phyloP scores from a whole-genome alignment of 2,797 vertebrate species.

The Poecilia wingei region DNA sequence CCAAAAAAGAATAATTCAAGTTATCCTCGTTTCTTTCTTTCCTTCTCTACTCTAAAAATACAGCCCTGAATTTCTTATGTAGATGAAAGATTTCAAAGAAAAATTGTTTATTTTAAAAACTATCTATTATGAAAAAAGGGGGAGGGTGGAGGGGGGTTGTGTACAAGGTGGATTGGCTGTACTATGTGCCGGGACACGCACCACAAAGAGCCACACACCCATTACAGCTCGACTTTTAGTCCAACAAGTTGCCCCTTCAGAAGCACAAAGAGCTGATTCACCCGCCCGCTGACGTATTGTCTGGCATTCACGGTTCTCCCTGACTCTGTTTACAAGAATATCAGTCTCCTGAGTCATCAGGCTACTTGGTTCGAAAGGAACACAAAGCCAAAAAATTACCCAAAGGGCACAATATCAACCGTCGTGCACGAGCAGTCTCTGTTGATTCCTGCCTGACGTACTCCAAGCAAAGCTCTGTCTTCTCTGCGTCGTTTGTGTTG shows the following conservation, averaged over 20 bases:
- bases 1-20: no score
- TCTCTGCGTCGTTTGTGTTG: not conserved
- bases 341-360: conserved; percentile 67
- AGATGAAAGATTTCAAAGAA: not conserved
- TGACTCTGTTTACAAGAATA: conserved; percentile 69
- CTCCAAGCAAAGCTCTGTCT: conserved; percentile 14
- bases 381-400: conserved; percentile 33
- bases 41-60: not conserved
- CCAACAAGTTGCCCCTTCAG: conserved; percentile 33
- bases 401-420: conserved; percentile 19
- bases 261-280: conserved; percentile 75
- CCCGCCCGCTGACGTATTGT: conserved; percentile 66
- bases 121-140: not conserved
- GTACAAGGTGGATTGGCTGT: not conserved
- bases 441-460: not conserved
- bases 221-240: conserved; percentile 40
- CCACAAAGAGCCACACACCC: conserved; percentile 38
- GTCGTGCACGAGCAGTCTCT: conserved; percentile 7
- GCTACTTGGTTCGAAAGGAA: conserved; percentile 33
- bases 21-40: not conserved
- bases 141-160: not conserved
- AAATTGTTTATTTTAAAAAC: not conserved
- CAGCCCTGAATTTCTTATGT: not conserved
- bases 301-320: conserved; percentile 62
- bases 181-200: conserved; percentile 31